Conservation (phyloP, 1,140 invertebrate species). For the Pogonomyrmex californicus region DNA sequence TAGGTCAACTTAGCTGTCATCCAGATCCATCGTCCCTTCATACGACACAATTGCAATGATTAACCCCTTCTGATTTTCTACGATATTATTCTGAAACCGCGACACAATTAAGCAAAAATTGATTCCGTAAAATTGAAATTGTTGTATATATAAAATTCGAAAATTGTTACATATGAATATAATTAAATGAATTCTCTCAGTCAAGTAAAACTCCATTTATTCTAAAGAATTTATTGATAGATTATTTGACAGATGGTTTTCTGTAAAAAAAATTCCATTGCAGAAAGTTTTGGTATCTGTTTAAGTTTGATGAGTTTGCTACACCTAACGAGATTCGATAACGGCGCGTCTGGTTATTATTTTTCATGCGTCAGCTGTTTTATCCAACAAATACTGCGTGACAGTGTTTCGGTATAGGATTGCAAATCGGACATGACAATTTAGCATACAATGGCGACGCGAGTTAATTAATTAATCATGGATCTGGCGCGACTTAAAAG, state of each 20-base stretch:
- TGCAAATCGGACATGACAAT: conserved; percentile 30
- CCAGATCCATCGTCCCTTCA: background rate
- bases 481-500: conserved; percentile 46
- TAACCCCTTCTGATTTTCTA: conserved; percentile 10
- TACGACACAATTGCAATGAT: background rate
- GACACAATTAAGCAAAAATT: background rate
- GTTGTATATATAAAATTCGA: background rate
- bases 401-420: conserved; percentile 13
- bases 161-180: background rate
- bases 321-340: conserved; percentile 17
- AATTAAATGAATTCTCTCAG: background rate
- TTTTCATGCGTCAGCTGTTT: conserved; percentile 7
- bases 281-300: background rate
- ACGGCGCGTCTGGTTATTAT: conserved; percentile 16
- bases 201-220: background rate
- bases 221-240: background rate
- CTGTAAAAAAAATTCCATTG: background rate
- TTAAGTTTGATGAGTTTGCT: background rate
- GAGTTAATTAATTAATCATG: conserved; percentile 63
- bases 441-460: conserved; percentile 55
- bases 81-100: background rate
- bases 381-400: conserved; percentile 8
- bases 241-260: background rate
- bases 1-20: conserved; percentile 34
- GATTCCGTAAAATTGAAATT: background rate